Conservation (phyloP, 2,888 invertebrate genomes). For the Miltochrista miniata region DNA sequence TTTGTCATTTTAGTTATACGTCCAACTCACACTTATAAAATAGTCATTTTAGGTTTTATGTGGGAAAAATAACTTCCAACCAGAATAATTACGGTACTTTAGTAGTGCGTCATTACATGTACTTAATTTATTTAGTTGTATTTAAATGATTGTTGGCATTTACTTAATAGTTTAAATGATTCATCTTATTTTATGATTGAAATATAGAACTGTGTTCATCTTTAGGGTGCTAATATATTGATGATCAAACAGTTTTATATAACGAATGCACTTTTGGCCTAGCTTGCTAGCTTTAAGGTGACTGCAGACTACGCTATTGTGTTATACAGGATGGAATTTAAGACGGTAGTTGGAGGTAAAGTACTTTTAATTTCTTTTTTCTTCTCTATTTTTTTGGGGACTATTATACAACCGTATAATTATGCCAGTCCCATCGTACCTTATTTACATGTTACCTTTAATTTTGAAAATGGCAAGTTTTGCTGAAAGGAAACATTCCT, state of each 20-base stretch:
- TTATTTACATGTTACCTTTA: no score
- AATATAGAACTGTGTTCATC: slow-evolving; percentile 5
- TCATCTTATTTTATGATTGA: slow-evolving; percentile 8
- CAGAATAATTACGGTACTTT: slow-evolving; percentile 17
- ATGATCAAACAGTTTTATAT: slow-evolving; percentile 16
- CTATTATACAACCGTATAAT: no score
- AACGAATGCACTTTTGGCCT: slow-evolving; percentile 26
- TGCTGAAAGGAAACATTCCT: no score
- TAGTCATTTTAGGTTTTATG: not conserved
- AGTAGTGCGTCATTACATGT: slow-evolving; percentile 29
- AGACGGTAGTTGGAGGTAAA: no score
- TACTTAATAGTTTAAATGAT: slow-evolving; percentile 19
- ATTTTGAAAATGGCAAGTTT: no score
- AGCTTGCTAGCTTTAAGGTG: slow-evolving; percentile 37
- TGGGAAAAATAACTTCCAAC: not conserved
- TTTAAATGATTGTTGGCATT: slow-evolving; percentile 30
- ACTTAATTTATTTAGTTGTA: slow-evolving; percentile 13
- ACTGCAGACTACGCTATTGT: no score
- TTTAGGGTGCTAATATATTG: not conserved
- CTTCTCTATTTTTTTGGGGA: no score
- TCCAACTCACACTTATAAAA: not conserved
- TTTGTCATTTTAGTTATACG: not conserved
- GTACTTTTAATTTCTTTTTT: no score
- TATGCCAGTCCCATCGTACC: no score
- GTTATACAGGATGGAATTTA: no score